Percentiles rank a stretch among this genome's conserved stretches.
These are phyloP conservation scores for Lepidurus apus DNA, from an alignment of 1,140 invertebrate genomes.

Conservation along the genomic window DNA sequence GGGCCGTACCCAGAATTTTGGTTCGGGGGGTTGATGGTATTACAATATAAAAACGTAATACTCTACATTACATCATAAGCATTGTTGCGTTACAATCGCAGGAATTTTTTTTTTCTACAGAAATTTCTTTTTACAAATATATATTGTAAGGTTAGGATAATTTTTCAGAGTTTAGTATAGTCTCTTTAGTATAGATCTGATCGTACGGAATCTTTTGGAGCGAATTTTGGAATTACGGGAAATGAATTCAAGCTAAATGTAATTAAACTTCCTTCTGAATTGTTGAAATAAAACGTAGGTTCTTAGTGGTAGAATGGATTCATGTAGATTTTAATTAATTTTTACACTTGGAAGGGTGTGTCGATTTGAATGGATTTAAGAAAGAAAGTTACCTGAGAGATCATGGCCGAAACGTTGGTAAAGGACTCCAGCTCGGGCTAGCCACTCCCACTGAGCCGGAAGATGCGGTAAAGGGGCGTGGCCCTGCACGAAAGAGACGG, in stretches of 20 bases:
- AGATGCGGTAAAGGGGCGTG: conserved; percentile 11
- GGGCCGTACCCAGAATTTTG: too few relatives aligned
- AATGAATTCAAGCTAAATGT: not conserved
- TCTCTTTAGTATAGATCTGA: too few relatives aligned
- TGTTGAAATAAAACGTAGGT: too few relatives aligned
- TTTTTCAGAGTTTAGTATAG: not conserved
- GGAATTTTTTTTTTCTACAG: not conserved
- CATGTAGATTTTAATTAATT: too few relatives aligned
- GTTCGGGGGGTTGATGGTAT: too few relatives aligned
- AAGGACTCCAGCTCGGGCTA: conserved; percentile 35
- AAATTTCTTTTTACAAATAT: not conserved
- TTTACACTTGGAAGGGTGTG: too few relatives aligned
- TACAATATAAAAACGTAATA: too few relatives aligned
- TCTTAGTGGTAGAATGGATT: too few relatives aligned
- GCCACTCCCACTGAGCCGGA: conserved; percentile 36
- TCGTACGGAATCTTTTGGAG: not conserved
- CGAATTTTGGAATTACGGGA: not conserved
- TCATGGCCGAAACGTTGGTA: conserved; percentile 35
- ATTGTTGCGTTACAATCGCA: not conserved
- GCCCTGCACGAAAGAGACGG: not conserved
- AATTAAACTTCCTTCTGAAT: not conserved
- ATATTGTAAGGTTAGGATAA: not conserved
- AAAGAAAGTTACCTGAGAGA: conserved; percentile 28
- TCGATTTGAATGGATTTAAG: not conserved
- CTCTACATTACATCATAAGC: too few relatives aligned